Percentiles rank a stretch among this genome's conserved stretches.
Conservation (phyloP, 2,888 invertebrate species). For the Cremastobaeus sp. region DNA sequence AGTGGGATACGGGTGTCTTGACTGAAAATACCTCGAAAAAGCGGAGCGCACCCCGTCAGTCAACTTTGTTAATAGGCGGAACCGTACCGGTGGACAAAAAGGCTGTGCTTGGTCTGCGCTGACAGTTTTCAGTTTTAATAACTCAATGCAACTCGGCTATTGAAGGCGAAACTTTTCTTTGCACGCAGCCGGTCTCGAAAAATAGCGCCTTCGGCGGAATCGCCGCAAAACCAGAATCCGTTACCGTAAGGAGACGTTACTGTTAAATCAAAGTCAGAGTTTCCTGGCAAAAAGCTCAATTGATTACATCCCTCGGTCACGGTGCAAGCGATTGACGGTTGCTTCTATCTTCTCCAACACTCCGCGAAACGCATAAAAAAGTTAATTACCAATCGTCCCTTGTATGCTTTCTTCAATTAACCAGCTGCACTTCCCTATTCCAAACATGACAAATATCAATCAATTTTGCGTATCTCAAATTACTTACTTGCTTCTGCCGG, state of each 20-base stretch:
- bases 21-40: constrained; percentile 43
- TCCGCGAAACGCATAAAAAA: constrained; percentile 65
- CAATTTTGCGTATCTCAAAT: constrained; percentile 19
- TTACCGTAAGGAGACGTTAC: constrained; percentile 64
- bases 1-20: constrained; percentile 6
- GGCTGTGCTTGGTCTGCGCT: background rate
- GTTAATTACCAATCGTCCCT: constrained; percentile 65
- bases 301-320: constrained; percentile 66
- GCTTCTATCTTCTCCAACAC: constrained; percentile 31
- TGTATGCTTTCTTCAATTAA: constrained; percentile 37
- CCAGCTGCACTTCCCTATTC: constrained; percentile 20
- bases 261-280: constrained; percentile 64
- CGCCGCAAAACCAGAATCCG: constrained; percentile 67
- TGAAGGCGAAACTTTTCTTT: background rate
- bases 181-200: constrained; percentile 8
- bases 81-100: constrained; percentile 7
- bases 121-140: constrained; percentile 23
- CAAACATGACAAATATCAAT: constrained; percentile 21
- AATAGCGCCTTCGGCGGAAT: constrained; percentile 48
- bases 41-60: background rate
- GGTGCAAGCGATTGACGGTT: constrained; percentile 55
- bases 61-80: constrained; percentile 11
- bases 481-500: background rate
- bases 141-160: constrained; percentile 14
- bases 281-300: constrained; percentile 64